Conservation (phyloP, 2,888 invertebrate species). For the Salticus scenicus region DNA sequence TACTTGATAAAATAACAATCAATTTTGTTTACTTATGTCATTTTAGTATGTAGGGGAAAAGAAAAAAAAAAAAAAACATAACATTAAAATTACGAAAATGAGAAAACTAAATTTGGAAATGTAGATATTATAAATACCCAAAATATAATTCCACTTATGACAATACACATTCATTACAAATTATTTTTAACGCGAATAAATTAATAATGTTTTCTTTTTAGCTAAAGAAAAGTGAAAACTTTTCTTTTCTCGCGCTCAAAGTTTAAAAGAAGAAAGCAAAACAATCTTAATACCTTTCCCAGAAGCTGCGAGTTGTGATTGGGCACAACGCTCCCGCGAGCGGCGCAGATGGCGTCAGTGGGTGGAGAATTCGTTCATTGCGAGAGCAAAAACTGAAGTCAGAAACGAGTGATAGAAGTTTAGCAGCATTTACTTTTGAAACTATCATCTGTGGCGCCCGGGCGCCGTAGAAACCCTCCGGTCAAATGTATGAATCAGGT, state of each 20-base stretch:
- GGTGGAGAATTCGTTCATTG: conserved; percentile 27
- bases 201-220: no score
- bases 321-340: conserved; percentile 37
- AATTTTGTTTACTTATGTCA: no score
- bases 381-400: background rate
- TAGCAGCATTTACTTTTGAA: conserved; percentile 47
- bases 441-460: conserved; percentile 46
- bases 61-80: no score
- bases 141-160: no score
- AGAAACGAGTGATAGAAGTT: conserved; percentile 3
- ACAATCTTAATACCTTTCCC: background rate
- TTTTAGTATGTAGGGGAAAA: no score
- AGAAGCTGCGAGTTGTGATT: conserved; percentile 26
- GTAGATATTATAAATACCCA: no score
- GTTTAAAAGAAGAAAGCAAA: background rate
- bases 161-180: no score
- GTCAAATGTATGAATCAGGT: conserved; percentile 49
- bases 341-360: conserved; percentile 54
- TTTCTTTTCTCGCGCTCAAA: conserved; percentile 11
- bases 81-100: no score
- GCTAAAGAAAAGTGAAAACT: no score
- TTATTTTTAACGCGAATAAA: no score
- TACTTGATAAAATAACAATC: no score
- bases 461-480: conserved; percentile 23
- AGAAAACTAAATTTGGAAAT: no score